Base-by-base conservation (phyloP, 2,797 vertebrate species). In the Clarias laeviceps region DNA sequence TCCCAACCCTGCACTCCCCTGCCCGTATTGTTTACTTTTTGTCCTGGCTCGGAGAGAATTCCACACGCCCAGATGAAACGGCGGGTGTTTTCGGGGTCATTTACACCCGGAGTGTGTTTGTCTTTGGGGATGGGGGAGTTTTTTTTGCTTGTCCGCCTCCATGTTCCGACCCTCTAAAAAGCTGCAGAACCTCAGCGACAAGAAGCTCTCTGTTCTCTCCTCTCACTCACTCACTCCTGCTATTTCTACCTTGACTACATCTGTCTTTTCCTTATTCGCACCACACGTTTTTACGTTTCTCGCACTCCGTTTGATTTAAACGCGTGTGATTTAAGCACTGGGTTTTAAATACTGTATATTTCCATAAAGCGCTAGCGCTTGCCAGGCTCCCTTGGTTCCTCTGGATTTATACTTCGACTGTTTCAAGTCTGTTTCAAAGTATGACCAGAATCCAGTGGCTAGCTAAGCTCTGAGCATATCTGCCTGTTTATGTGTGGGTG, bases 131-230 rank as follows among this genome's bases (percentile, higher is more conserved):
- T 76, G 90, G 87, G 88, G 88, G 84, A 73, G 66, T 84, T 89
- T 92, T 92, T 82, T 79, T 7, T 64, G 56, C 29, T 76, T 29
- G 89, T 92, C 88, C 84, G 79, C 80, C 83, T 88, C 86, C 66
- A 73, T 88, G 91, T 84, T 85, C 90, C 88, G 90, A 92, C 88
- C 91, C 92, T 92, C 91, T 92, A 92, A 91, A 92, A 93, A 92
- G 81, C 89, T 84, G 81, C 50, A 82, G 88, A 90, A 27, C 82
- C 83, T 69, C 82, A 40, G 89, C 82, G 87, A 92, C 89, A 90
- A 88, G 89, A 82, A 87, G 70, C 84, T 82, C 79, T 88, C 86
- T 91, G 91, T 92, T 92, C 88, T 84, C 84, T 29, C 78, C 61
- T 29, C 61, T 45, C 61, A 5, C 77, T 40, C 77, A 8, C 76